A percentile compares a stretch with the other conserved stretches of the same genome.
Evolutionary conservation across 2,113 vertebrate species (phyloP).

Genomic region (Pardalotus punctatus): DNA sequence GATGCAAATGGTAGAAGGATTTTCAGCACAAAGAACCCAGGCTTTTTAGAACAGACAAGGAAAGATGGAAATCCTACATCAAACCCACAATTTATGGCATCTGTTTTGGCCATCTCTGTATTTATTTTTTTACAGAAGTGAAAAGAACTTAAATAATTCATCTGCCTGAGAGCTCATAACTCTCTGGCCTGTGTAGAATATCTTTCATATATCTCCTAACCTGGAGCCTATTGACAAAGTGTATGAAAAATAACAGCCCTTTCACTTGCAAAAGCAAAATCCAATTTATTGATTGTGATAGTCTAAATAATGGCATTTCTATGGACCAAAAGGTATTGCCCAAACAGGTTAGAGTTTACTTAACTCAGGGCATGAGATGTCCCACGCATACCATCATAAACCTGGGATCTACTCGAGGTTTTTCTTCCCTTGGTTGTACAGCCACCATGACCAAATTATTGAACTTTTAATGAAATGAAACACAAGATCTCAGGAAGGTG

Average conservation of each 20-base stretch:
- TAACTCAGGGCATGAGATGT: not conserved
- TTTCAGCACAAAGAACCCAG: not conserved
- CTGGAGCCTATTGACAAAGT: conserved; percentile 67
- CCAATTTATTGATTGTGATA: conserved; percentile 68
- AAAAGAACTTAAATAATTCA: conserved; percentile 69
- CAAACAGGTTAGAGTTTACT: conserved; percentile 1
- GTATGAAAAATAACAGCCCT: conserved; percentile 57
- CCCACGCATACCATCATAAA: not conserved
- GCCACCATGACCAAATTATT: not conserved
- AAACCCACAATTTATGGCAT: conserved; percentile 41
- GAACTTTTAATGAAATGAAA: not conserved
- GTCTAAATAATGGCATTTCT: conserved; percentile 59
- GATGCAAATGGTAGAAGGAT: conserved; percentile 36
- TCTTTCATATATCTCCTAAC: conserved; percentile 58
- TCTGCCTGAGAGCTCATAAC: conserved; percentile 68
- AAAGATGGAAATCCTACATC: conserved; percentile 54
- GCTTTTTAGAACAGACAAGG: conserved; percentile 35
- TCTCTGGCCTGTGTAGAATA: conserved; percentile 43
- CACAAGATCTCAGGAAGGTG: not conserved
- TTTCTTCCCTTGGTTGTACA: not conserved
- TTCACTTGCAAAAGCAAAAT: conserved; percentile 65
- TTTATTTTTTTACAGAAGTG: conserved; percentile 56
- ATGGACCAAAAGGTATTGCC: conserved; percentile 42
- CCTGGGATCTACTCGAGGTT: not conserved
- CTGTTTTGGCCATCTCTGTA: conserved; percentile 35